phyloP scores from a whole-genome alignment of 2,888 invertebrate genomes.

The Hirtodrosophila cameraria region DNA sequence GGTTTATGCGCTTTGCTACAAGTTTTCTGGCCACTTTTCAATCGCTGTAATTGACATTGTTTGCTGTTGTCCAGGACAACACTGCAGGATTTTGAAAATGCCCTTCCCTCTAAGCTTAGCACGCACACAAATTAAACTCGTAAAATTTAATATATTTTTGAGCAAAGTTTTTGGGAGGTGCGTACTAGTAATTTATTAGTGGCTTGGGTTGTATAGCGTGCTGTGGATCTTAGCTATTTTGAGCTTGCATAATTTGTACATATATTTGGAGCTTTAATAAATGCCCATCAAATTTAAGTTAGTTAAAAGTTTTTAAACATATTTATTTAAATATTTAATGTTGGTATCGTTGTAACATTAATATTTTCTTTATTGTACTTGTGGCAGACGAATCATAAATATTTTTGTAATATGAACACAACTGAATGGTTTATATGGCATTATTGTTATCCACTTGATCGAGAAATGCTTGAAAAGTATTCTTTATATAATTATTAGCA shows the following conservation, averaged over 20 bases:
- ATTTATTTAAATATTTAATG: constrained; percentile 22
- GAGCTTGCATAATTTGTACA: constrained; percentile 56
- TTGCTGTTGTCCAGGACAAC: constrained; percentile 57
- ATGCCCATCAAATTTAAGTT: constrained; percentile 61
- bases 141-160: constrained; percentile 79
- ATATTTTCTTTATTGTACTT: background rate
- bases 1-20: constrained; percentile 64
- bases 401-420: background rate
- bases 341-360: too few relatives aligned
- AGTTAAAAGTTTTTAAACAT: constrained; percentile 34
- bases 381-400: background rate
- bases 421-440: constrained; percentile 36
- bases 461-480: constrained; percentile 81
- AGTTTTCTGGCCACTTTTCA: constrained; percentile 75
- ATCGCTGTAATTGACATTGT: constrained; percentile 78
- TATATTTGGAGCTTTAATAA: constrained; percentile 20
- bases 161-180: constrained; percentile 49
- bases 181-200: constrained; percentile 71
- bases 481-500: constrained; percentile 78
- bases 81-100: background rate
- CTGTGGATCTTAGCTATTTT: constrained; percentile 6
- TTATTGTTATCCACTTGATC: constrained; percentile 73
- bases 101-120: constrained; percentile 53
- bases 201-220: constrained; percentile 28
- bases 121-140: constrained; percentile 79